These are phyloP conservation scores for Allacma fusca DNA, from an alignment of 2,888 invertebrate species.

Conservation along the genomic window DNA sequence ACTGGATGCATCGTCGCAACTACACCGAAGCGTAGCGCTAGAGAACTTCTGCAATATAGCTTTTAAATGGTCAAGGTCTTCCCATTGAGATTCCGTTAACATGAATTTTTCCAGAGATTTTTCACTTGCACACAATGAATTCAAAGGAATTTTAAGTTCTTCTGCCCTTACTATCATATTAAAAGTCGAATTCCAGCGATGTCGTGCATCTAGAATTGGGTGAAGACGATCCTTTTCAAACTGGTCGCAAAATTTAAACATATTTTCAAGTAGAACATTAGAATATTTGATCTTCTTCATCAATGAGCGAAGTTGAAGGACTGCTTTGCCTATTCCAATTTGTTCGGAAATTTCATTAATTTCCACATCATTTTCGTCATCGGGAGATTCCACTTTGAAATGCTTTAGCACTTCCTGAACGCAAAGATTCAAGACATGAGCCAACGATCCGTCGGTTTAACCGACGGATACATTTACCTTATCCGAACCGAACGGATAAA, in stretches of 20 bases:
- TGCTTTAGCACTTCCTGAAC: not conserved
- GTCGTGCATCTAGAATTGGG: too few species aligned
- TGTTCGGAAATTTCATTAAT: not conserved
- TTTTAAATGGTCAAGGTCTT: not conserved
- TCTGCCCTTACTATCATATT: not conserved
- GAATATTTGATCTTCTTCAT: not conserved
- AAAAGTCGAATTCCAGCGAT: too few species aligned
- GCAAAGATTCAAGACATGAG: constrained; percentile 19
- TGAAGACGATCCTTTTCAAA: too few species aligned
- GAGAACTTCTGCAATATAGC: not conserved
- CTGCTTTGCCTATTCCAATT: not conserved
- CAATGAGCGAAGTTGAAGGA: not conserved
- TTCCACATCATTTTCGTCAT: not conserved
- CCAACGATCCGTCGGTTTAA: too few species aligned
- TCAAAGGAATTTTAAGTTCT: not conserved
- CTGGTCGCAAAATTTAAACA: too few species aligned
- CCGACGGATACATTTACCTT: too few species aligned
- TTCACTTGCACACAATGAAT: too few species aligned
- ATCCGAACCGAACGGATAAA: too few species aligned
- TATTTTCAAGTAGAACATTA: too few species aligned
- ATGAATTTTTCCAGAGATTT: too few species aligned
- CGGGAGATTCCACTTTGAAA: not conserved
- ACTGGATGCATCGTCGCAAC: too few species aligned
- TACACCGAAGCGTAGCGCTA: not conserved
- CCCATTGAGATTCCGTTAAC: not conserved